Evolutionary conservation across 2,113 vertebrate genomes (phyloP).

Genomic region (Xyrauchen texanus): DNA sequence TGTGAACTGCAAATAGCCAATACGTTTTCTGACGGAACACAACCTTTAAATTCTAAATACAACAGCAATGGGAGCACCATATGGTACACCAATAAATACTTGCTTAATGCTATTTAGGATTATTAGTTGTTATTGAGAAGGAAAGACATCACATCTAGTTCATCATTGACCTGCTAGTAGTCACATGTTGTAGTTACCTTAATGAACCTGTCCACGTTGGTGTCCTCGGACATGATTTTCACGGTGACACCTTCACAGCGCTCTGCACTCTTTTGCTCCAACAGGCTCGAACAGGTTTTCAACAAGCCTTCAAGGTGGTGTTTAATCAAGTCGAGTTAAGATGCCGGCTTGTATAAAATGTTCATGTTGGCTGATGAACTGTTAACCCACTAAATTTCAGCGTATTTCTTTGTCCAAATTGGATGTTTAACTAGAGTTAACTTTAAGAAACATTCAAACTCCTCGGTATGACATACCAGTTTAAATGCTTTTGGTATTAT

Average conservation of each 20-base stretch:
- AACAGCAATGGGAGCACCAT: too few relatives aligned
- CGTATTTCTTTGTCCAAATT: background rate
- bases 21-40: too few relatives aligned
- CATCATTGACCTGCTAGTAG: too few relatives aligned
- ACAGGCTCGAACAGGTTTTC: background rate
- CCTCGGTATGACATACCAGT: background rate
- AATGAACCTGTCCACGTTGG: constrained; percentile 81
- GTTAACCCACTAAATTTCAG: background rate
- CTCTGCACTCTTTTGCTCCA: background rate
- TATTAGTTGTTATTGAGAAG: too few relatives aligned
- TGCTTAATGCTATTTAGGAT: too few relatives aligned
- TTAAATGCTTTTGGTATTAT: background rate
- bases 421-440: background rate
- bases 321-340: background rate
- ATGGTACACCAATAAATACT: too few relatives aligned
- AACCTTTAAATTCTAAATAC: too few relatives aligned
- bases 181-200: constrained; percentile 71
- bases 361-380: constrained; percentile 20
- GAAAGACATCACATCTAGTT: too few relatives aligned
- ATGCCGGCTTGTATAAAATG: background rate
- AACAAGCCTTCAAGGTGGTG: background rate
- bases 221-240: constrained; percentile 81
- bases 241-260: constrained; percentile 14
- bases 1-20: too few relatives aligned
- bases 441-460: background rate